These are phyloP conservation scores for Oreochromis grahami DNA, from an alignment of 2,797 vertebrate species.

Conservation along the genomic window DNA sequence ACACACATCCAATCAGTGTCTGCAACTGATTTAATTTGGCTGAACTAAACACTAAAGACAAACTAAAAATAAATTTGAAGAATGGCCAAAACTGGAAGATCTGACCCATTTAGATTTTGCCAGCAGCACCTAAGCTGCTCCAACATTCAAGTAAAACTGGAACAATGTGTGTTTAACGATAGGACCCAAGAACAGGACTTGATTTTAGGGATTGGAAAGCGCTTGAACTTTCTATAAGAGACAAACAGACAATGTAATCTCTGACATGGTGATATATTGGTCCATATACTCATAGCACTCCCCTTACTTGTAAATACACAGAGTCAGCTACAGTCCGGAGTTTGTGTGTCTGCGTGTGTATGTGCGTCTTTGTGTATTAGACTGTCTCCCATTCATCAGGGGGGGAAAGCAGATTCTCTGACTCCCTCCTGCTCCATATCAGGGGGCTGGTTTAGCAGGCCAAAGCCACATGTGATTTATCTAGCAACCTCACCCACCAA, in stretches of 20 bases:
- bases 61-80: not conserved
- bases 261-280: slow-evolving; percentile 42
- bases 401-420: slow-evolving; percentile 50
- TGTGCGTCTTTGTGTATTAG: slow-evolving; percentile 18
- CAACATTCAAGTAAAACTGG: not conserved
- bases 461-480: slow-evolving; percentile 73
- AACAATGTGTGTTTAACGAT: not conserved
- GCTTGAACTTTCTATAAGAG: not conserved
- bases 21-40: rapidly evolving
- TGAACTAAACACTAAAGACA: not conserved
- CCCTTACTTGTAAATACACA: slow-evolving; percentile 53
- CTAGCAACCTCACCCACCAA: slow-evolving; percentile 72
- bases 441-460: slow-evolving; percentile 54
- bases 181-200: not conserved
- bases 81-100: not conserved
- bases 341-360: not conserved
- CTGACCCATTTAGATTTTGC: not conserved
- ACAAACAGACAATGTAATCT: slow-evolving; percentile 22
- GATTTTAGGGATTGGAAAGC: slow-evolving; percentile 4
- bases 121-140: not conserved
- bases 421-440: slow-evolving; percentile 59
- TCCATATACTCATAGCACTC: slow-evolving; percentile 26
- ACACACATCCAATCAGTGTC: not conserved
- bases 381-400: slow-evolving; percentile 55
- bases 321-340: slow-evolving; percentile 13